Evolutionary conservation across 2,888 invertebrate genomes (phyloP).

Genomic region (Standfussiana lucernea): DNA sequence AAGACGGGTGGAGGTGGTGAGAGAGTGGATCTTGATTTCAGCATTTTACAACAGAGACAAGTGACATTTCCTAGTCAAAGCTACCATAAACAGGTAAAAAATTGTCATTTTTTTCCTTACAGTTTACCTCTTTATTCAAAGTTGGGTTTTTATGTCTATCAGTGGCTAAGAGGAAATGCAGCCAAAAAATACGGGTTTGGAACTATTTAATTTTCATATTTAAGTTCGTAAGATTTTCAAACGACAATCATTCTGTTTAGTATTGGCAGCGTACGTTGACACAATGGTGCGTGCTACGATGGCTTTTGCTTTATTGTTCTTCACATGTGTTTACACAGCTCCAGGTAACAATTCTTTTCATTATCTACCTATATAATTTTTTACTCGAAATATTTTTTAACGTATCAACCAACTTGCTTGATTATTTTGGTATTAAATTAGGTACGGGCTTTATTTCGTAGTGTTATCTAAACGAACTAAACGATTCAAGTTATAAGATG

Average conservation of each 20-base stretch:
- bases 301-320: slow-evolving; percentile 6
- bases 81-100: no score
- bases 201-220: slow-evolving; percentile 13
- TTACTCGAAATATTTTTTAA: neutral
- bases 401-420: neutral
- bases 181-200: slow-evolving; percentile 16
- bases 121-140: neutral
- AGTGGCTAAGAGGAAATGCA: neutral
- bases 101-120: neutral
- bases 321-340: slow-evolving; percentile 6
- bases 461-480: neutral
- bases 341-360: slow-evolving; percentile 30
- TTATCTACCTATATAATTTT: neutral
- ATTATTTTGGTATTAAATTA: neutral
- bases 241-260: slow-evolving; percentile 15
- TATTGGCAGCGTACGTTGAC: slow-evolving; percentile 7
- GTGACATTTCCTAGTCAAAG: no score
- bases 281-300: slow-evolving; percentile 25
- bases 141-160: slow-evolving; percentile 18
- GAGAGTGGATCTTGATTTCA: no score
- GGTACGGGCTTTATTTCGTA: no score
- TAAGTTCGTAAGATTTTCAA: slow-evolving; percentile 1
- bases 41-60: no score
- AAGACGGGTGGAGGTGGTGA: no score
- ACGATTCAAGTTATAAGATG: neutral